phyloP scores from a whole-genome alignment of 92 coral and sea anemone genomes.

The Siderastrea radians region DNA sequence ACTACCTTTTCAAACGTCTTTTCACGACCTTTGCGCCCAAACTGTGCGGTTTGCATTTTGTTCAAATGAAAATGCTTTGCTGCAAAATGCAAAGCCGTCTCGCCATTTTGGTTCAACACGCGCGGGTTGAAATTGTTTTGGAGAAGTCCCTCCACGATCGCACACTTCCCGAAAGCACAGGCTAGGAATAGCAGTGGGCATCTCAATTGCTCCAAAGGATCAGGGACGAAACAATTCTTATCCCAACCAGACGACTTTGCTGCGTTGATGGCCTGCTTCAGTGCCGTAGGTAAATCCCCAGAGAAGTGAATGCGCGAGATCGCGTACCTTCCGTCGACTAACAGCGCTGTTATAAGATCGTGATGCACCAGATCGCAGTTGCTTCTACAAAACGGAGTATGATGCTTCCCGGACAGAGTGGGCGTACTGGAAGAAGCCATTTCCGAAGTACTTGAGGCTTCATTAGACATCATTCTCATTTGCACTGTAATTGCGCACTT shows the following conservation, averaged over 20 bases:
- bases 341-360: slow-evolving; percentile 1
- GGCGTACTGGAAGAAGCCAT: neutral
- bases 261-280: neutral
- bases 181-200: slow-evolving; percentile 29
- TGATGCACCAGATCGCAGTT: slow-evolving; percentile 5
- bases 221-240: slow-evolving; percentile 13
- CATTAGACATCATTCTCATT: too few species aligned
- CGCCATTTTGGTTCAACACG: slow-evolving; percentile 32
- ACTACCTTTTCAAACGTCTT: slow-evolving; percentile 1
- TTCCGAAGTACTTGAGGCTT: too few species aligned
- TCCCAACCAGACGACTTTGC: slow-evolving; percentile 29
- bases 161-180: slow-evolving; percentile 23
- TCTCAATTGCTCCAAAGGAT: slow-evolving; percentile 12
- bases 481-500: too few species aligned
- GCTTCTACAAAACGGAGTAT: slow-evolving; percentile 1
- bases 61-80: slow-evolving; percentile 4
- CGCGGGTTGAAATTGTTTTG: slow-evolving; percentile 6
- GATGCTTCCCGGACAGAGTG: neutral
- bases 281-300: neutral
- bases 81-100: slow-evolving; percentile 26
- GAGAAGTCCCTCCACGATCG: slow-evolving; percentile 2
- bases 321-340: neutral
- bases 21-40: neutral
- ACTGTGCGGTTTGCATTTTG: neutral
- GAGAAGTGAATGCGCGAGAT: neutral